Base-by-base conservation (phyloP, 2,888 invertebrate species). In the Tanaodytes sp. region DNA sequence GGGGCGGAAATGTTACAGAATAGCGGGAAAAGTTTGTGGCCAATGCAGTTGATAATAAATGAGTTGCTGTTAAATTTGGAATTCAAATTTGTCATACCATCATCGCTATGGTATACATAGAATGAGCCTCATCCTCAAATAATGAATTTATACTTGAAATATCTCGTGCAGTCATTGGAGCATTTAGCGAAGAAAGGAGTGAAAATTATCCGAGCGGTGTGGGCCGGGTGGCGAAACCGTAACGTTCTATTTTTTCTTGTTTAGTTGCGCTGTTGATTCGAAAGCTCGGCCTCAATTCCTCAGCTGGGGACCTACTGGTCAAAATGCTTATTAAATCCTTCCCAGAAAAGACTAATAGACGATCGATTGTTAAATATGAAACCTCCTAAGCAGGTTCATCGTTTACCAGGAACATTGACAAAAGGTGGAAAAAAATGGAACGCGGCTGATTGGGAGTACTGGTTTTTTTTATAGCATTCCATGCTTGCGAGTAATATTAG, bases 91-190 rank as follows among this genome's bases (percentile, higher is more conserved):
- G 20, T 57, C 12, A 1, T 57, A 15, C 18, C 46, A 9, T 3
- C 46, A 31, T 30, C 23, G n/a, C 31, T 58, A n/a, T 58, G 46
- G 58, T 39, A 46, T 11, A 39, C 58, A 3, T 16, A 15, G 5
- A 33, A 23, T 8, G 37, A 58, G n/a, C 46, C 46, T 5, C n/a
- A 46, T 16, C 58, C 46, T 11, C 5, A 15, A 8, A 6, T 58
- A 2, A 58, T 58, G 45, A 58, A 58, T 33, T 45, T 57, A 23
- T 57, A 45, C 23, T 33, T 57, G 2, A 42, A 43, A 9, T 33
- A 19, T 14, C 45, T 57, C 16, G 16, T 37, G 16, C 20, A 42
- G 9, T 4, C 15, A 42, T 11, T 54, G 4, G 6, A 42, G 11
- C 31, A 12, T 16, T 55, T 55, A 33, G 15, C 19, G 1, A 9